Conservation (phyloP, 1,140 invertebrate genomes). For the Microplitis mediator region DNA sequence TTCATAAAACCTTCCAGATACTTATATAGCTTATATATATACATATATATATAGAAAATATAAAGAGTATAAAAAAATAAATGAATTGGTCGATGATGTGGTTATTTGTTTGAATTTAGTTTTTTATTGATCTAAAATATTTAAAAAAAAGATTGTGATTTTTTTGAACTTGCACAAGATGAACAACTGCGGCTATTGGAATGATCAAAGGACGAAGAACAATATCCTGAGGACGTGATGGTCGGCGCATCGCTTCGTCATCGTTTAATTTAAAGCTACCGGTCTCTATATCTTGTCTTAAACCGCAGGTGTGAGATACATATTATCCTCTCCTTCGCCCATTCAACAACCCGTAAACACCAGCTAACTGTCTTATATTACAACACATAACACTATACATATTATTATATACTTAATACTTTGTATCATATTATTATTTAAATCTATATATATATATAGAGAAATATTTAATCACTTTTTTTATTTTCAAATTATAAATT, state of each 20-base stretch:
- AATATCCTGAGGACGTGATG: constrained; percentile 15
- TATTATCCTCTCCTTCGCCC: neutral
- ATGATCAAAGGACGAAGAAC: constrained; percentile 22
- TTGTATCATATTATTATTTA: neutral
- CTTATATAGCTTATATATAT: too few relatives aligned
- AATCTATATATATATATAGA: neutral
- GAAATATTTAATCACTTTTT: too few relatives aligned
- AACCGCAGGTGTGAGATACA: constrained; percentile 15
- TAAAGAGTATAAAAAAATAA: too few relatives aligned
- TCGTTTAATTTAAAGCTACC: constrained; percentile 25
- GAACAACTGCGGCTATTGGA: constrained; percentile 19
- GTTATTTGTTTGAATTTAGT: too few relatives aligned
- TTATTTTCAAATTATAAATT: too few relatives aligned
- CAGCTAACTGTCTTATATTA: neutral
- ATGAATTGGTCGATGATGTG: too few relatives aligned
- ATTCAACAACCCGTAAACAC: neutral
- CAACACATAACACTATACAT: neutral
- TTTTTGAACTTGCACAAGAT: neutral
- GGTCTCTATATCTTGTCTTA: constrained; percentile 8
- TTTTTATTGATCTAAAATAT: too few relatives aligned
- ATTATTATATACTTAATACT: neutral
- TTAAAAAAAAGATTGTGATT: too few relatives aligned
- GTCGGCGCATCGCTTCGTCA: constrained; percentile 11
- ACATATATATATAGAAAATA: too few relatives aligned
- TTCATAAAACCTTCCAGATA: too few relatives aligned